These are phyloP conservation scores for Drosophila flavopinicola DNA, from an alignment of 2,888 invertebrate species.

Conservation along the genomic window DNA sequence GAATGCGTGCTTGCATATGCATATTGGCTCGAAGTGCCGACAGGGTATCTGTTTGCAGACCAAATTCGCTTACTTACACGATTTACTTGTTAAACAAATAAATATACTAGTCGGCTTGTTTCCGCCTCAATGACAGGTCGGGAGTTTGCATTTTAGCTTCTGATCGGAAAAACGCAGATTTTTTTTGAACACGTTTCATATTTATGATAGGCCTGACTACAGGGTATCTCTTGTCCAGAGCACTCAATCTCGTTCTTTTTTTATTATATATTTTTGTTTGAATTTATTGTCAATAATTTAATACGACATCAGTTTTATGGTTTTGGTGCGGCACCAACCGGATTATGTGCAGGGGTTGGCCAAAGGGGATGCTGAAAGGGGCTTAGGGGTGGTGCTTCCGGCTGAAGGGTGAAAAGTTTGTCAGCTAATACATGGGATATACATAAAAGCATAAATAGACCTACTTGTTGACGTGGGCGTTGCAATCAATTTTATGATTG, in stretches of 20 bases:
- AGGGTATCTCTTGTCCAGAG: background rate
- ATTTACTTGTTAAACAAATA: too few relatives aligned
- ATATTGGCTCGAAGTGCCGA: background rate
- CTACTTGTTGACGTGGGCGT: slow-evolving; percentile 54
- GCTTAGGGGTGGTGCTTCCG: too few relatives aligned
- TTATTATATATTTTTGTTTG: slow-evolving; percentile 8
- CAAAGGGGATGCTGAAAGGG: background rate
- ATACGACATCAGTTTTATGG: slow-evolving; percentile 64
- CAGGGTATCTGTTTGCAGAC: background rate
- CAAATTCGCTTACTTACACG: background rate
- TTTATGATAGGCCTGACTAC: background rate
- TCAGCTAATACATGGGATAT: background rate
- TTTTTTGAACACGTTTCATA: too few relatives aligned
- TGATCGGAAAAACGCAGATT: too few relatives aligned
- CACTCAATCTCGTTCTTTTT: slow-evolving; percentile 7
- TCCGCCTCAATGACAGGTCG: too few relatives aligned
- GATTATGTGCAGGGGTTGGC: slow-evolving; percentile 11
- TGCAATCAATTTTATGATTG: slow-evolving; percentile 63
- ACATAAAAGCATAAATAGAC: slow-evolving; percentile 18
- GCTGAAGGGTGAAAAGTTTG: slow-evolving; percentile 4
- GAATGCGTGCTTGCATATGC: background rate
- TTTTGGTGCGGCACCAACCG: slow-evolving; percentile 44
- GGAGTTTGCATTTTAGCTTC: too few relatives aligned
- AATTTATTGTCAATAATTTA: slow-evolving; percentile 66
- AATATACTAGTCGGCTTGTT: too few relatives aligned